A percentile compares a stretch with the other conserved stretches of the same genome.
These are phyloP conservation scores for Pandemis cinnamomeana DNA, from an alignment of 2,888 invertebrate species.

Conservation along the genomic window DNA sequence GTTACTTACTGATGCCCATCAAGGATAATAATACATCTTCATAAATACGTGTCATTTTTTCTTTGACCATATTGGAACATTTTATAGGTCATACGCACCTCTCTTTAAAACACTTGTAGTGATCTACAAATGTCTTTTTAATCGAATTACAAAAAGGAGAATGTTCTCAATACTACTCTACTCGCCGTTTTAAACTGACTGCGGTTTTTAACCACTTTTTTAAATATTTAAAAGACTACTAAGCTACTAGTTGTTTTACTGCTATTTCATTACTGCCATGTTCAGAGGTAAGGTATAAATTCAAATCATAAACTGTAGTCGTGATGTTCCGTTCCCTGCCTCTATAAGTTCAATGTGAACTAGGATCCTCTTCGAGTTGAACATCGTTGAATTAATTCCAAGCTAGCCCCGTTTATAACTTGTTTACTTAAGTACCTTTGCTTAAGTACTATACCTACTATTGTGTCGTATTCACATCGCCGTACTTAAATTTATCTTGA, in stretches of 20 bases:
- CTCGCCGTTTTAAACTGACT: too few species aligned
- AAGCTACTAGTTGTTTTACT: not conserved
- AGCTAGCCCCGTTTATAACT: not conserved
- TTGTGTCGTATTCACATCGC: not conserved
- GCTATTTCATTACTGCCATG: not conserved
- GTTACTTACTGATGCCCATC: too few species aligned
- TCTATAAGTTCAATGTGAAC: conserved; percentile 5
- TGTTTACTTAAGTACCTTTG: not conserved
- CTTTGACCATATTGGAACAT: too few species aligned
- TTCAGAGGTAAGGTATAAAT: not conserved
- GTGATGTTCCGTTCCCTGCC: not conserved
- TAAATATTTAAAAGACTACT: not conserved
- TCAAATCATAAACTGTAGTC: not conserved
- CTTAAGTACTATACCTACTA: too few species aligned
- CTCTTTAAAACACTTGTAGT: too few species aligned
- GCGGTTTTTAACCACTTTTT: too few species aligned
- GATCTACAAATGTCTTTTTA: too few species aligned
- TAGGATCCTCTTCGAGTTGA: not conserved
- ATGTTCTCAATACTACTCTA: too few species aligned
- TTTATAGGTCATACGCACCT: too few species aligned
- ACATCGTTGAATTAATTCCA: not conserved
- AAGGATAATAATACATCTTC: too few species aligned
- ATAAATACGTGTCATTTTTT: too few species aligned
- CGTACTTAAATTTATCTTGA: not conserved
- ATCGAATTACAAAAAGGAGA: too few species aligned